phyloP scores from a whole-genome alignment of 1,140 invertebrate species.

The Drosophila pruinosa region DNA sequence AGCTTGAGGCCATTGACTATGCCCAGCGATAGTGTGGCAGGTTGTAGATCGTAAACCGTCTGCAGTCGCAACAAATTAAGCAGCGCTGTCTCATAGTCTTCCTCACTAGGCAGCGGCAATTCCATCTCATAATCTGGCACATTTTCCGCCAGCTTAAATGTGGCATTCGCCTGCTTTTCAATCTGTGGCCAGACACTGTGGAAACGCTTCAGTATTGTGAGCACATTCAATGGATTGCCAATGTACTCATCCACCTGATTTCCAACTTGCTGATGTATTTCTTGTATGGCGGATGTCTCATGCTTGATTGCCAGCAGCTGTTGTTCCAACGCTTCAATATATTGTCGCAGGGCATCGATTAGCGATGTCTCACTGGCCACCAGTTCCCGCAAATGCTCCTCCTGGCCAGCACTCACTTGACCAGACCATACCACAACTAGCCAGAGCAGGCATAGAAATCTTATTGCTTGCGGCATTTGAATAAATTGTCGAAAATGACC shows the following conservation, averaged over 20 bases:
- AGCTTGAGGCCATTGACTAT: constrained; percentile 69
- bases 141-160: background rate
- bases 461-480: constrained; percentile 44
- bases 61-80: constrained; percentile 63
- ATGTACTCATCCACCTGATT: constrained; percentile 91
- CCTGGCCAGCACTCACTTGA: constrained; percentile 11
- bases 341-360: constrained; percentile 54
- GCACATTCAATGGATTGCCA: constrained; percentile 97
- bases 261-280: constrained; percentile 89
- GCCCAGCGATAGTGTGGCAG: constrained; percentile 58
- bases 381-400: constrained; percentile 41
- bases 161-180: constrained; percentile 46
- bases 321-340: constrained; percentile 45
- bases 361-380: constrained; percentile 50
- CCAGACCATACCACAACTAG: constrained; percentile 21
- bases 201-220: constrained; percentile 96
- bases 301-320: constrained; percentile 40
- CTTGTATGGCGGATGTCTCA: constrained; percentile 83
- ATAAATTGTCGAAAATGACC: constrained; percentile 45
- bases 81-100: constrained; percentile 67
- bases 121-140: background rate
- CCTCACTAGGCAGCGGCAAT: constrained; percentile 51
- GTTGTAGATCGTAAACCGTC: constrained; percentile 62
- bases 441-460: constrained; percentile 43
- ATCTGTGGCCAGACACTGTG: constrained; percentile 91